phyloP scores from a whole-genome alignment of 1,140 invertebrate species.

The Hycleus phaleratus region DNA sequence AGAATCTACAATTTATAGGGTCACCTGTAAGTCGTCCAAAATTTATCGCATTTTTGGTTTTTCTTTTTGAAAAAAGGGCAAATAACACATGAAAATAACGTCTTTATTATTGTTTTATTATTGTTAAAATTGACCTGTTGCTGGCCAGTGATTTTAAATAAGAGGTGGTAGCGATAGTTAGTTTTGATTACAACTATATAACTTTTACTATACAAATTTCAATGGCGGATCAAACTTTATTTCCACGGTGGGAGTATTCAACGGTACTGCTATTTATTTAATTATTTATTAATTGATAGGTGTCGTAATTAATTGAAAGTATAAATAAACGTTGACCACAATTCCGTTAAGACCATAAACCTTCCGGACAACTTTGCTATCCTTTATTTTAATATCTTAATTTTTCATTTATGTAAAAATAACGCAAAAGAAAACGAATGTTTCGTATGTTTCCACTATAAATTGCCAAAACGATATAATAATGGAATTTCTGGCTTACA shows the following conservation, averaged over 20 bases:
- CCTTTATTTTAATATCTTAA: too few species aligned
- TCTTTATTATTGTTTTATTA: background rate
- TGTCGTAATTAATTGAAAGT: too few species aligned
- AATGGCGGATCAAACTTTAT: constrained; percentile 1
- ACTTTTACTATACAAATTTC: background rate
- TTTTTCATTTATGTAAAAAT: too few species aligned
- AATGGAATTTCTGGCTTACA: too few species aligned
- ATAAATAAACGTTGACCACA: too few species aligned
- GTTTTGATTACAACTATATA: background rate
- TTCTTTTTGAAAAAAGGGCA: background rate
- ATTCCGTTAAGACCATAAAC: too few species aligned
- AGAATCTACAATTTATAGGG: background rate
- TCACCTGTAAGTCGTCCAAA: background rate
- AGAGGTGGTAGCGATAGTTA: background rate
- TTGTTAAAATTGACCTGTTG: constrained; percentile 1
- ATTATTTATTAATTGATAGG: too few species aligned
- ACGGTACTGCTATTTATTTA: too few species aligned
- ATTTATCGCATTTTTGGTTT: background rate
- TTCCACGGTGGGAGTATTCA: constrained; percentile 7
- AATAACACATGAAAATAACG: background rate
- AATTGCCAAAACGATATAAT: too few species aligned
- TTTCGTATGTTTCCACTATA: too few species aligned
- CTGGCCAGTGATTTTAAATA: background rate
- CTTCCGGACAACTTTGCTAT: too few species aligned
- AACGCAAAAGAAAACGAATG: too few species aligned